Conservation (phyloP, 2,113 vertebrate genomes). For the Protobothrops flavoviridis region DNA sequence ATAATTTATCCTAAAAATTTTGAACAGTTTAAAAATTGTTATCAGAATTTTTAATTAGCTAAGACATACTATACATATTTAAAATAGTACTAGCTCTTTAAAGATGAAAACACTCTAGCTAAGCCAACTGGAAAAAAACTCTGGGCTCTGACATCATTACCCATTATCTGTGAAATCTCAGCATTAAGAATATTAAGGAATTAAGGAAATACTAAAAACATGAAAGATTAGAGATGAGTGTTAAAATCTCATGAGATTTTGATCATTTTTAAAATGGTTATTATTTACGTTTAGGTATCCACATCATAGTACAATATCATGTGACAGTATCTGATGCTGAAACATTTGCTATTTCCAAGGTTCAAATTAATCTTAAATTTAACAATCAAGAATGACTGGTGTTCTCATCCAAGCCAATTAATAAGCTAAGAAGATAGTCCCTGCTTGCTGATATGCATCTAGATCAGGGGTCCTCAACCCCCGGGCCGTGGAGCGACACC, state of each 20-base stretch:
- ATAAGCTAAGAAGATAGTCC: neutral
- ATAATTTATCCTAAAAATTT: neutral
- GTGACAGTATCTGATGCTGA: neutral
- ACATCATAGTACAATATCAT: neutral
- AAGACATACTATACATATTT: neutral
- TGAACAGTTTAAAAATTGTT: neutral
- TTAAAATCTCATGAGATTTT: neutral
- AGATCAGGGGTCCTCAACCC: no score
- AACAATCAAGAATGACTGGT: neutral
- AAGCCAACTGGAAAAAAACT: neutral
- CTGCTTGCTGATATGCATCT: neutral
- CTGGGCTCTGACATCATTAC: neutral
- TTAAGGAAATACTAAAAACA: neutral
- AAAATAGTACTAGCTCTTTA: neutral
- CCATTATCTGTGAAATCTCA: neutral
- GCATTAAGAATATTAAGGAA: neutral
- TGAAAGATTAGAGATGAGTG: neutral
- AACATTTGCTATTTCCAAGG: neutral
- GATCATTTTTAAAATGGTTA: neutral
- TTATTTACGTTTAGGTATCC: neutral
- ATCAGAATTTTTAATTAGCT: neutral
- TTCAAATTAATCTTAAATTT: neutral
- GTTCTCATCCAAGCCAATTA: neutral
- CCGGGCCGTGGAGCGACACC: no score
- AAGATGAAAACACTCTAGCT: neutral